Evolutionary conservation across 2,888 invertebrate genomes (phyloP).

Genomic region (Drosophila algonquin): DNA sequence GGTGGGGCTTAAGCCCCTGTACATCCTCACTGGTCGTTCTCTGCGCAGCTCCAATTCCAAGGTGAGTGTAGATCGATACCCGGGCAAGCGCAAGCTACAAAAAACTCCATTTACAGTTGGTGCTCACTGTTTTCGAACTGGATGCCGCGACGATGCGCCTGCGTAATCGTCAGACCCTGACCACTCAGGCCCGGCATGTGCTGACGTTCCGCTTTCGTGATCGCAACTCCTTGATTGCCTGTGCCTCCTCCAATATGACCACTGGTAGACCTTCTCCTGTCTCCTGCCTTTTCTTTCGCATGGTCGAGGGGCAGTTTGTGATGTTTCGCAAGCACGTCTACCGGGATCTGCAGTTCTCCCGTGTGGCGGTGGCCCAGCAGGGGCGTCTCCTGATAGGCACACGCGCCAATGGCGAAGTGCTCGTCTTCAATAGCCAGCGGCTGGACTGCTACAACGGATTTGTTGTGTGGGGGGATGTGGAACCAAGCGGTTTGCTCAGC

Average conservation of each 20-base stretch:
- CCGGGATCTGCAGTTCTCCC: slow-evolving; percentile 70
- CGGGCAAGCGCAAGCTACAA: neutral
- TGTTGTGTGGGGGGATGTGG: slow-evolving; percentile 33
- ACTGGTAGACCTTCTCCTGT: slow-evolving; percentile 10
- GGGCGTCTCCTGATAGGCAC: slow-evolving; percentile 71
- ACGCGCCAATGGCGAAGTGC: slow-evolving; percentile 66
- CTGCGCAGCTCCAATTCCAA: slow-evolving; percentile 61
- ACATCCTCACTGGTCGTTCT: slow-evolving; percentile 66
- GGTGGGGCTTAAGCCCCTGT: slow-evolving; percentile 68
- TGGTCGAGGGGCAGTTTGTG: slow-evolving; percentile 75
- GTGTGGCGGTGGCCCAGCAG: slow-evolving; percentile 55
- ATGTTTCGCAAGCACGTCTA: slow-evolving; percentile 65
- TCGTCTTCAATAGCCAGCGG: slow-evolving; percentile 71
- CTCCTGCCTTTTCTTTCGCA: slow-evolving; percentile 75
- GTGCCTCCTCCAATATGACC: slow-evolving; percentile 31
- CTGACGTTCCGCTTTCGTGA: slow-evolving; percentile 68
- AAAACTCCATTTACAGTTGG: slow-evolving; percentile 55
- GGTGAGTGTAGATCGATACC: slow-evolving; percentile 46
- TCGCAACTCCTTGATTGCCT: slow-evolving; percentile 76
- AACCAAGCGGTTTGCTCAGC: slow-evolving; percentile 62
- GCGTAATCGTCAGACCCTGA: slow-evolving; percentile 69
- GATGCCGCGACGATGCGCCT: slow-evolving; percentile 53
- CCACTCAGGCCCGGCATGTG: slow-evolving; percentile 61
- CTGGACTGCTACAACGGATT: slow-evolving; percentile 81
- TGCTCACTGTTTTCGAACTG: slow-evolving; percentile 71